phyloP scores from a whole-genome alignment of 2,113 vertebrate species.

The Ovis aries region ARS-UI_Ramb_v3.0 NC_056059.1:113491501-113492000 shows the following conservation, averaged over 20 bases:
- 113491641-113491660: neutral
- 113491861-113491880: neutral
- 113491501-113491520: neutral
- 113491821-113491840: neutral
- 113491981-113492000: neutral
- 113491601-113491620: neutral
- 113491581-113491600: neutral
- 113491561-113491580: neutral
- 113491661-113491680: neutral
- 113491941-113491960: rapidly evolving
- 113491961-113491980: neutral
- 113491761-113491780: neutral
- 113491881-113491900: neutral
- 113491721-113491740: neutral
- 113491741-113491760: neutral
- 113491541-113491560: neutral
- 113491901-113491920: neutral
- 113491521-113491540: neutral
- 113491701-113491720: neutral
- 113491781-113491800: neutral
- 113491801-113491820: neutral
- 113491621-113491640: neutral
- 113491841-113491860: neutral
- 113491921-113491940: neutral
- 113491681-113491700: neutral